These are phyloP conservation scores for Eupleurogrammus muticus DNA, from an alignment of 2,797 vertebrate species.

Conservation along the genomic window DNA sequence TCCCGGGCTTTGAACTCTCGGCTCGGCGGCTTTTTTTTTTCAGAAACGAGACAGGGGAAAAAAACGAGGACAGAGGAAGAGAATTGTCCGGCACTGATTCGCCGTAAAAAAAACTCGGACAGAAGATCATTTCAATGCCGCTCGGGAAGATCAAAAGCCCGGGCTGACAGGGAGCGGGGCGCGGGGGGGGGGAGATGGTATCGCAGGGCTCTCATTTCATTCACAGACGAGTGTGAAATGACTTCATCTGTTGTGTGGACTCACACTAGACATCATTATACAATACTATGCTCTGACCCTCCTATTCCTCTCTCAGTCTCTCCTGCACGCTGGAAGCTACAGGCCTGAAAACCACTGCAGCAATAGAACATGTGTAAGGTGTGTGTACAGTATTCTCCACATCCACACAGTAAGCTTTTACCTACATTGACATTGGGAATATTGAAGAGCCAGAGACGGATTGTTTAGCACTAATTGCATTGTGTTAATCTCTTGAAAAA, in stretches of 20 bases:
- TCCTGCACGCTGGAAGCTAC: constrained; percentile 48
- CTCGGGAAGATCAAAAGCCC: constrained; percentile 81
- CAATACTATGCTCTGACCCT: constrained; percentile 66
- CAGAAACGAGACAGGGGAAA: constrained; percentile 65
- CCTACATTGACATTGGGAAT: constrained; percentile 33
- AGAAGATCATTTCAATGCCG: constrained; percentile 75
- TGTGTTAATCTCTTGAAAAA: constrained; percentile 29
- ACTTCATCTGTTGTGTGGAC: constrained; percentile 79
- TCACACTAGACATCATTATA: constrained; percentile 77
- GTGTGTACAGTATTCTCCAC: constrained; percentile 31
- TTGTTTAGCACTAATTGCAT: constrained; percentile 35
- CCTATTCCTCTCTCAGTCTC: constrained; percentile 53
- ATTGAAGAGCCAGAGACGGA: not conserved
- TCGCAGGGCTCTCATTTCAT: constrained; percentile 78
- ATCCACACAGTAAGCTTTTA: constrained; percentile 40
- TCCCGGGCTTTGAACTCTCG: constrained; percentile 79
- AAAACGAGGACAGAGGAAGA: constrained; percentile 76
- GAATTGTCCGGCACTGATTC: constrained; percentile 82
- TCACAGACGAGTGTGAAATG: constrained; percentile 83
- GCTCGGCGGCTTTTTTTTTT: constrained; percentile 66
- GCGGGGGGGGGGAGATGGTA: constrained; percentile 72
- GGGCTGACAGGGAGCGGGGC: constrained; percentile 65
- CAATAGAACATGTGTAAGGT: constrained; percentile 64
- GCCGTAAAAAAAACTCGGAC: constrained; percentile 76
- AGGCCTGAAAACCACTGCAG: constrained; percentile 47